These are phyloP conservation scores for Hestina assimilis DNA, from an alignment of 1,140 invertebrate genomes.

Conservation along the genomic window DNA sequence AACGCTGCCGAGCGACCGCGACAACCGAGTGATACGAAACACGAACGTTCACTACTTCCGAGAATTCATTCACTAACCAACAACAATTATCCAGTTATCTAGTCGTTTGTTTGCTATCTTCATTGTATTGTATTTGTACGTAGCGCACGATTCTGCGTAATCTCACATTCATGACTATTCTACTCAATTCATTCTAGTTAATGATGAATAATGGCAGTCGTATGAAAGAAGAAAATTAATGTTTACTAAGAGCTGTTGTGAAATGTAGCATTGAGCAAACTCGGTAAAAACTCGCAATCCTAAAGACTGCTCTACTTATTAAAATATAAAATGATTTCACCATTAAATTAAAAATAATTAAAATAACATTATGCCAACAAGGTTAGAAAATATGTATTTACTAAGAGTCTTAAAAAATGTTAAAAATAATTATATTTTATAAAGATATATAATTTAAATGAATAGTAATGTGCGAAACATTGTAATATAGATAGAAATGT, in stretches of 20 bases:
- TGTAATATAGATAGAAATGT: background rate
- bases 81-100: constrained; percentile 57
- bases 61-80: constrained; percentile 64
- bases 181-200: constrained; percentile 23
- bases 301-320: too few relatives aligned
- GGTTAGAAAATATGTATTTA: too few relatives aligned
- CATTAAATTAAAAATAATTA: too few relatives aligned
- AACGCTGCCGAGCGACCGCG: constrained; percentile 24
- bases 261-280: too few relatives aligned
- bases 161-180: constrained; percentile 33
- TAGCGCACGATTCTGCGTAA: constrained; percentile 40
- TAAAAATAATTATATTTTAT: too few relatives aligned
- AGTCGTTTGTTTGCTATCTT: constrained; percentile 51
- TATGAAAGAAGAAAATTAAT: constrained; percentile 9
- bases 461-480: background rate
- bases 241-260: too few relatives aligned
- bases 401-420: too few relatives aligned
- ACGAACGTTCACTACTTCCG: constrained; percentile 59
- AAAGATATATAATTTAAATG: too few relatives aligned
- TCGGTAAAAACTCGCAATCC: too few relatives aligned
- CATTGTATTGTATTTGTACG: constrained; percentile 41
- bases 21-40: constrained; percentile 46
- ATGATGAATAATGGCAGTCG: constrained; percentile 19
- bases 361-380: too few relatives aligned
- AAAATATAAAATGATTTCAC: too few relatives aligned